phyloP scores from a whole-genome alignment of 2,797 vertebrate species.

The Lates japonicus region DNA sequence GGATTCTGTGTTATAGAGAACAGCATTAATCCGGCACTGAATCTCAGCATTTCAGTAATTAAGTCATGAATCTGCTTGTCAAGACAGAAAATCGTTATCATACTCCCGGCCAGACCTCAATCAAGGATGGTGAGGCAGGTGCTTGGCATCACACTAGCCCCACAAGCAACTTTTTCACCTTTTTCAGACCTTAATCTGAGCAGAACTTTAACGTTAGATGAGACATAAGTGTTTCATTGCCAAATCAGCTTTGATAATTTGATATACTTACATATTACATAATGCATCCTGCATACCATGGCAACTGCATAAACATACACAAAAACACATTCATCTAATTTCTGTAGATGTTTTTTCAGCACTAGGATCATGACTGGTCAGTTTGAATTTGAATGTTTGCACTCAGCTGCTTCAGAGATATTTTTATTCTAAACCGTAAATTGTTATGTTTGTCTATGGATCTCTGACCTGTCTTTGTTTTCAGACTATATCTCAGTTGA shows the following conservation, averaged over 20 bases:
- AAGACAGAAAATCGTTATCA: slow-evolving; percentile 25
- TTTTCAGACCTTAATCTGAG: background rate
- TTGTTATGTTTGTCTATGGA: background rate
- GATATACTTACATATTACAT: no score
- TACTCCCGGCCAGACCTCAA: background rate
- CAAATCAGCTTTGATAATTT: background rate
- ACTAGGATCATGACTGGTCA: no score
- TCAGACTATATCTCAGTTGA: background rate
- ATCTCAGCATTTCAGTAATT: slow-evolving; percentile 33
- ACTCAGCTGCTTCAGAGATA: no score
- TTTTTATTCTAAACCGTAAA: no score
- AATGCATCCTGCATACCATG: no score
- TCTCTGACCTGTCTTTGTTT: background rate
- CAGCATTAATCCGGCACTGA: slow-evolving; percentile 15
- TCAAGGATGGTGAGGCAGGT: slow-evolving; percentile 16
- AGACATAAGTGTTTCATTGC: background rate
- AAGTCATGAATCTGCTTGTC: slow-evolving; percentile 39
- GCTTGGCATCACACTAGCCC: slow-evolving; percentile 6
- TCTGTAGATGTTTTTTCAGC: background rate
- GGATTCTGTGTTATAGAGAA: slow-evolving; percentile 1
- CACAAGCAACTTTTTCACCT: background rate
- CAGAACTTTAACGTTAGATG: background rate
- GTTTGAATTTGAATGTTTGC: no score
- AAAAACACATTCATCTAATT: background rate
- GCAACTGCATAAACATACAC: background rate